Conservation (phyloP, 2,113 vertebrate species). For the Centrocercus urophasianus region DNA sequence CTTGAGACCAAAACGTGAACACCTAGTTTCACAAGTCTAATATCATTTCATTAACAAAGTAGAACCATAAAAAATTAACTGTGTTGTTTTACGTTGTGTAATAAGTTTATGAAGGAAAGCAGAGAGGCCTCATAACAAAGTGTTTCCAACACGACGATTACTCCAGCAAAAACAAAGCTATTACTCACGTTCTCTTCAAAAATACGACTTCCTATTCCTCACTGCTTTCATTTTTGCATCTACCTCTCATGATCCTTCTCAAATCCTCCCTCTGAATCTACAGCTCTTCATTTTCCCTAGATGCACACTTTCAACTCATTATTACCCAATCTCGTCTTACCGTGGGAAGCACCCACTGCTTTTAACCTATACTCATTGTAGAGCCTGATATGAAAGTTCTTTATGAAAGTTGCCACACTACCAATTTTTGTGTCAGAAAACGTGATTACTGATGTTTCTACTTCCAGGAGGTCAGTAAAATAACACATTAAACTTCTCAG, state of each 20-base stretch:
- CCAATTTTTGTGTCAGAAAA: conserved; percentile 10
- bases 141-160: not conserved
- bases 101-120: not conserved
- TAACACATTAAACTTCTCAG: not conserved
- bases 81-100: not conserved
- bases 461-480: not conserved
- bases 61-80: rapidly evolving
- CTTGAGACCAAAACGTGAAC: not conserved
- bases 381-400: not conserved
- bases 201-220: not conserved
- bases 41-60: not conserved
- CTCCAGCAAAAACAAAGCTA: not conserved
- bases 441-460: not conserved
- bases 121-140: not conserved
- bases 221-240: not conserved
- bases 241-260: not conserved
- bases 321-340: not conserved
- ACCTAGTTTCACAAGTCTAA: not conserved
- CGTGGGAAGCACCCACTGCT: not conserved
- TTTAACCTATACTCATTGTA: not conserved
- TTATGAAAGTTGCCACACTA: not conserved
- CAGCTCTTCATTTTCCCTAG: not conserved
- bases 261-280: not conserved
- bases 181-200: not conserved
- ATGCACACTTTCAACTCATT: not conserved